A percentile compares a stretch with the other conserved stretches of the same genome.
These are phyloP conservation scores for Bombylius discolor DNA, from an alignment of 2,888 invertebrate species.

Conservation along the genomic window DNA sequence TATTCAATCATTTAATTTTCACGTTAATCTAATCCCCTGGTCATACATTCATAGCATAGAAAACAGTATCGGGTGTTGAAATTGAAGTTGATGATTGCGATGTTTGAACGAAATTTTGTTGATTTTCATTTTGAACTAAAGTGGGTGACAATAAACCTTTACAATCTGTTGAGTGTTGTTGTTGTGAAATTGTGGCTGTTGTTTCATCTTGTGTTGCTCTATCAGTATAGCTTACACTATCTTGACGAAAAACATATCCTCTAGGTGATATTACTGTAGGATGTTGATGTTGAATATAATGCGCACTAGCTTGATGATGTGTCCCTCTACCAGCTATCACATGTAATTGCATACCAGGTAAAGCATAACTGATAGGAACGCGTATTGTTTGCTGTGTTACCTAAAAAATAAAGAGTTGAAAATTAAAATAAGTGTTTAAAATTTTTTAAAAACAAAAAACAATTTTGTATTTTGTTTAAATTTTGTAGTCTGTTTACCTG, in stretches of 20 bases:
- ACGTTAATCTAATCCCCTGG: constrained; percentile 42
- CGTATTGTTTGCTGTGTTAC: constrained; percentile 39
- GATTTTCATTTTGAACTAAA: constrained; percentile 39
- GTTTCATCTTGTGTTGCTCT: constrained; percentile 63
- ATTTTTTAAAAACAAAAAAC: too few relatives aligned
- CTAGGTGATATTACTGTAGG: constrained; percentile 8
- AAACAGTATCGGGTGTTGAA: constrained; percentile 42
- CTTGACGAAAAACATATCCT: constrained; percentile 14
- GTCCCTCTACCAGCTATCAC: constrained; percentile 34
- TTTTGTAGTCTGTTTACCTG: constrained; percentile 24
- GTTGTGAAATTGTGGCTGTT: constrained; percentile 41
- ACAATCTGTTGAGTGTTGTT: constrained; percentile 27
- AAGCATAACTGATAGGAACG: constrained; percentile 37
- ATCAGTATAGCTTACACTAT: constrained; percentile 33
- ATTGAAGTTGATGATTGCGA: constrained; percentile 26
- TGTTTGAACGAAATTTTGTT: constrained; percentile 21
- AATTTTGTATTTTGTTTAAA: too few relatives aligned
- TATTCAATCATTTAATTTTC: background rate
- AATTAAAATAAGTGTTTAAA: background rate
- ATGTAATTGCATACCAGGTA: constrained; percentile 39
- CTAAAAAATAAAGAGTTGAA: constrained; percentile 11
- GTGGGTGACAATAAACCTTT: constrained; percentile 36
- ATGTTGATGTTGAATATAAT: constrained; percentile 23
- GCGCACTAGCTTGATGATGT: constrained; percentile 21
- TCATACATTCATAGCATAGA: constrained; percentile 83